Evolutionary conservation across 2,797 vertebrate genomes (phyloP).

Genomic region (Alectoris magna): DNA sequence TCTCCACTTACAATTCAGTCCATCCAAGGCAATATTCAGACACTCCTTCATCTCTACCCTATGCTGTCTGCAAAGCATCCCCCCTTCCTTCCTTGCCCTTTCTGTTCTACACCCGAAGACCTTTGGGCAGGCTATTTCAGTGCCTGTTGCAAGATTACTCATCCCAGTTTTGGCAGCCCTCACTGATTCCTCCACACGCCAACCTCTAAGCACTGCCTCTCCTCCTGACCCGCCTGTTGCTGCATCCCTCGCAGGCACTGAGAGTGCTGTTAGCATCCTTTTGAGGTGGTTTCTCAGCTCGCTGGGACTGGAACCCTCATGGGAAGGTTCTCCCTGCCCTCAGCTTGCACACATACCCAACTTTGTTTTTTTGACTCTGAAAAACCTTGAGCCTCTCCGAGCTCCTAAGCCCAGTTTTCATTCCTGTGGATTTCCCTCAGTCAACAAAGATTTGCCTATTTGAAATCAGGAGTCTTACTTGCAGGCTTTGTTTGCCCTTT

Average conservation of each 20-base stretch:
- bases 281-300: constrained; percentile 43
- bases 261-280: constrained; percentile 6
- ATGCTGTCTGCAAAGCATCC: neutral
- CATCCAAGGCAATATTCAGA: neutral
- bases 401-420: neutral
- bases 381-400: neutral
- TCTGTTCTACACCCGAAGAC: neutral
- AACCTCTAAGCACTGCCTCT: neutral
- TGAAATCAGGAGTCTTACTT: neutral
- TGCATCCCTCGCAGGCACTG: constrained; percentile 32
- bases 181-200: neutral
- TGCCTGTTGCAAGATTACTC: neutral
- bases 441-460: neutral
- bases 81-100: neutral
- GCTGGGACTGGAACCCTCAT: neutral
- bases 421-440: constrained; percentile 38
- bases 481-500: constrained; percentile 45
- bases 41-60: neutral
- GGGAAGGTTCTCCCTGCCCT: neutral
- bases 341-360: neutral
- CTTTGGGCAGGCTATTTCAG: neutral
- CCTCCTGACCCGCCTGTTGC: neutral
- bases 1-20: neutral
- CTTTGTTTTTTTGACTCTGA: neutral
- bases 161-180: neutral